Percentiles rank a stretch among this genome's conserved stretches.
Evolutionary conservation across 1,140 invertebrate species (phyloP).

Genomic region (Eupeodes corollae): DNA sequence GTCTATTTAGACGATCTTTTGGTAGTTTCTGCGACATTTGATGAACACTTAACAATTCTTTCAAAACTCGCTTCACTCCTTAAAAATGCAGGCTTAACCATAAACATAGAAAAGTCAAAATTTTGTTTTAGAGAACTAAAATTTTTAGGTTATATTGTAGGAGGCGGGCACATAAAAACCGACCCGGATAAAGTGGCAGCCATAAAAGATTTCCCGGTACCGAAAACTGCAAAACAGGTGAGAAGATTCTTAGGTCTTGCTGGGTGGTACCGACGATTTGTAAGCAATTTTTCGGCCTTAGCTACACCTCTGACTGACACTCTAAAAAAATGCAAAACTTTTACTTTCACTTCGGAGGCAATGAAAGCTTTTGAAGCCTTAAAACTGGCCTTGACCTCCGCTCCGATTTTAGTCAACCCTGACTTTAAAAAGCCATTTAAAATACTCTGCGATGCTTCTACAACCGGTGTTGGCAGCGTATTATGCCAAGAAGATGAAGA

Average conservation of each 20-base stretch:
- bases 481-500: slow-evolving; percentile 9
- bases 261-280: slow-evolving; percentile 29
- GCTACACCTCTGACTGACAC: slow-evolving; percentile 24
- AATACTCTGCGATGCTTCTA: slow-evolving; percentile 10
- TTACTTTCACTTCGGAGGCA: slow-evolving; percentile 2
- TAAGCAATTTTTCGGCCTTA: slow-evolving; percentile 23
- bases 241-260: slow-evolving; percentile 13
- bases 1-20: slow-evolving; percentile 3
- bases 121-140: slow-evolving; percentile 1
- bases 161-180: not conserved
- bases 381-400: slow-evolving; percentile 6
- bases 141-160: slow-evolving; percentile 6
- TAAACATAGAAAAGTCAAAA: slow-evolving; percentile 2
- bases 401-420: too few species aligned
- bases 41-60: not conserved
- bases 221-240: not conserved
- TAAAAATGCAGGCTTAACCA: slow-evolving; percentile 1
- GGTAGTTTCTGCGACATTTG: not conserved
- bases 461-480: slow-evolving; percentile 9
- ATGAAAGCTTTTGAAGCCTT: not conserved
- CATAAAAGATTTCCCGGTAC: not conserved
- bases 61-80: not conserved
- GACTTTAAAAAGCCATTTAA: slow-evolving; percentile 13
- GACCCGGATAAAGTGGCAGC: slow-evolving; percentile 4
- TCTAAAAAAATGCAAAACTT: slow-evolving; percentile 15